phyloP scores from a whole-genome alignment of 2,888 invertebrate genomes.

The Lydus trimaculatus region DNA sequence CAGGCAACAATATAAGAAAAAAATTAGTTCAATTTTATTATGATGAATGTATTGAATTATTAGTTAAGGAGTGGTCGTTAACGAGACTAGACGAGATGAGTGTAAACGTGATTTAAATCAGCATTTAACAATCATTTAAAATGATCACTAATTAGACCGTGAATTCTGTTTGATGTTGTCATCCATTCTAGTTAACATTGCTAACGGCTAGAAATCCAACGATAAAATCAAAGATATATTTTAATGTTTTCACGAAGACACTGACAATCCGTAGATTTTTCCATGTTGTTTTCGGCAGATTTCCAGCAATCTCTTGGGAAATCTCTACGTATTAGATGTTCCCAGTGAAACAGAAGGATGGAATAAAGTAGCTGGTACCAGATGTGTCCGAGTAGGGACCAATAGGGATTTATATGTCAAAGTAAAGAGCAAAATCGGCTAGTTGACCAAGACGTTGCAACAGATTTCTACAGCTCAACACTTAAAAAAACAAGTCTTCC shows the following conservation, averaged over 20 bases:
- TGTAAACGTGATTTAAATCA: conserved; percentile 27
- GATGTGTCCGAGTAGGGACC: conserved; percentile 19
- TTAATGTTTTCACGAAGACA: not conserved
- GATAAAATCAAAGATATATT: not conserved
- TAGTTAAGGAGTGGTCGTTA: conserved; percentile 25
- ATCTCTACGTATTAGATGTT: conserved; percentile 52
- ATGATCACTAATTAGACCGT: conserved; percentile 19
- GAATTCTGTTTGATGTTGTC: conserved; percentile 11
- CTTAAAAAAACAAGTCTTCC: not conserved
- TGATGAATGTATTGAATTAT: conserved; percentile 28
- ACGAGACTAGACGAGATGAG: conserved; percentile 24
- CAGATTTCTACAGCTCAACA: conserved; percentile 20
- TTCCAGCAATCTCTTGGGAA: conserved; percentile 48
- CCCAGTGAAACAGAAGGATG: conserved; percentile 43
- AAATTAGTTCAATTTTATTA: conserved; percentile 13
- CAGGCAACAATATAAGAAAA: not conserved
- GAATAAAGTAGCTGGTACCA: conserved; percentile 48
- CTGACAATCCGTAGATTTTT: conserved; percentile 43
- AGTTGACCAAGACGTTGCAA: conserved; percentile 28
- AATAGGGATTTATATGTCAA: conserved; percentile 40
- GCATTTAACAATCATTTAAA: conserved; percentile 22
- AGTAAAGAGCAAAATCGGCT: conserved; percentile 24
- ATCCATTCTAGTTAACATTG: not conserved
- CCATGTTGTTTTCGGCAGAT: conserved; percentile 48
- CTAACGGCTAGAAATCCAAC: not conserved